Conservation (phyloP, 2,113 vertebrate species). For the Corvus moneduloides region DNA sequence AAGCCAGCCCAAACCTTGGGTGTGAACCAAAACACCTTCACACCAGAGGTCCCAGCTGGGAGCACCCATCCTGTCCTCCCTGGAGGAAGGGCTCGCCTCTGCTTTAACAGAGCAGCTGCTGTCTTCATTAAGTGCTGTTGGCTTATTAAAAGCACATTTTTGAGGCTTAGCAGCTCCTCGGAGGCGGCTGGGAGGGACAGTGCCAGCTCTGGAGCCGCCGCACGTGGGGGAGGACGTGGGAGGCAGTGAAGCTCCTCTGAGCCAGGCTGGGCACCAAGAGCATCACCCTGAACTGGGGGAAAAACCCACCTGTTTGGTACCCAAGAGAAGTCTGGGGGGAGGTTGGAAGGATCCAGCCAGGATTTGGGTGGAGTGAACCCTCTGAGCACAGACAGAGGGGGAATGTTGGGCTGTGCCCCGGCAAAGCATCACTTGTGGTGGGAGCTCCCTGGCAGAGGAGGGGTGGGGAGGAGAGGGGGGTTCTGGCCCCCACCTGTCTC, state of each 20-base stretch:
- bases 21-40: background rate
- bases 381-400: fast-evolving
- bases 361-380: background rate
- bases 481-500: background rate
- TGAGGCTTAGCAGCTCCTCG: constrained; percentile 41
- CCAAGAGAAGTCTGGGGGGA: background rate
- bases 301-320: background rate
- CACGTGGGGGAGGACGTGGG: fast-evolving
- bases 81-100: background rate
- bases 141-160: constrained; percentile 46
- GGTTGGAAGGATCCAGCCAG: background rate
- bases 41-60: fast-evolving
- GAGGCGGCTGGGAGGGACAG: background rate
- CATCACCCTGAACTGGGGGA: background rate
- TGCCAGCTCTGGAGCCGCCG: fast-evolving
- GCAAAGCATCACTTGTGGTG: fast-evolving
- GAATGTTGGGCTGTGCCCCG: background rate
- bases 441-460: background rate
- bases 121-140: background rate
- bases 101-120: background rate
- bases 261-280: fast-evolving
- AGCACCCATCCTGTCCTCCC: background rate
- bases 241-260: fast-evolving
- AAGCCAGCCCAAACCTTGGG: background rate
- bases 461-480: background rate